These are phyloP conservation scores for Cynaeus angustus DNA, from an alignment of 2,888 invertebrate species.

Conservation along the genomic window DNA sequence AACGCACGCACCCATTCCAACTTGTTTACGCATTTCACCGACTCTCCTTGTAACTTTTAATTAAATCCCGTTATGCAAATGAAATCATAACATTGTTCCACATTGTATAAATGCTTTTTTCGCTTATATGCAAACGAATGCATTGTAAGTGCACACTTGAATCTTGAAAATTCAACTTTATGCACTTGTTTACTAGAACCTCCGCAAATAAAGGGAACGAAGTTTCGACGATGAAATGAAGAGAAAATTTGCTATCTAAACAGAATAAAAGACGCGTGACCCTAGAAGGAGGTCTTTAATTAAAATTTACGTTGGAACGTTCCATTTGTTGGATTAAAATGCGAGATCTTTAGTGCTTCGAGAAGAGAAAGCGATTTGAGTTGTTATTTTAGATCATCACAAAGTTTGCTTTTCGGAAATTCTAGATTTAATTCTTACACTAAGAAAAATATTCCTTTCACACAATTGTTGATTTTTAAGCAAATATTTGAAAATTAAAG, in stretches of 20 bases:
- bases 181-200: not conserved
- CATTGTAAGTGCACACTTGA: not conserved
- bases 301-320: conserved; percentile 13
- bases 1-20: not conserved
- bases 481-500: no score
- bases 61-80: conserved; percentile 32
- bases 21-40: conserved; percentile 9
- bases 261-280: conserved; percentile 15
- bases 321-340: conserved; percentile 23
- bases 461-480: no score
- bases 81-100: conserved; percentile 27
- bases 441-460: no score
- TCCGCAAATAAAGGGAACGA: conserved; percentile 5
- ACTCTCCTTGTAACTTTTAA: conserved; percentile 18
- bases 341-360: not conserved
- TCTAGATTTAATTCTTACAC: not conserved
- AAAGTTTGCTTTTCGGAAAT: not conserved
- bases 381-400: conserved; percentile 2
- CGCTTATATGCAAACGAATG: not conserved
- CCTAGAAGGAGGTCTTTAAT: conserved; percentile 14
- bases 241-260: conserved; percentile 16
- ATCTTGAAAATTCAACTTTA: conserved; percentile 13
- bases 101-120: not conserved
- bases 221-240: conserved; percentile 2
- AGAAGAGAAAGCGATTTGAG: not conserved